These are phyloP conservation scores for Ariopsis seemanni DNA, from an alignment of 2,113 vertebrate genomes.

Conservation along the genomic window DNA sequence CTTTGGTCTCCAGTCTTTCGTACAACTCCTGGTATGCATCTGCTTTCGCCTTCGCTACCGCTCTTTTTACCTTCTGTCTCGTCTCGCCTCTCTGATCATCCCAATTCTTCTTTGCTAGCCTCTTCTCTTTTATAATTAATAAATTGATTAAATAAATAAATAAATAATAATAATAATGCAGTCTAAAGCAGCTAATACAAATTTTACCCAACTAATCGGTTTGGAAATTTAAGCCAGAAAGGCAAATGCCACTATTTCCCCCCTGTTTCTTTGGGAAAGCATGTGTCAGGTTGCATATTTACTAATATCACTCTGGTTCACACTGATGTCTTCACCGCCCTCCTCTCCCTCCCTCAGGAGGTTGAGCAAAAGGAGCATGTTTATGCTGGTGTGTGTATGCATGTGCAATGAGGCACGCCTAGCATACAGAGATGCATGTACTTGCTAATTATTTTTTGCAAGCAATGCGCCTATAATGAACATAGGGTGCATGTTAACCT, in stretches of 20 bases:
- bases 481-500: background rate
- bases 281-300: slow-evolving; percentile 81
- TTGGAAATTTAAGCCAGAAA: slow-evolving; percentile 64
- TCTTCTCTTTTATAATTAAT: too few relatives aligned
- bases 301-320: slow-evolving; percentile 46
- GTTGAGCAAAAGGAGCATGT: background rate
- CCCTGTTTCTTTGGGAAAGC: slow-evolving; percentile 84
- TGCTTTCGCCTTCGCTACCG: too few relatives aligned
- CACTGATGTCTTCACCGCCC: background rate
- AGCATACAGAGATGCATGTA: slow-evolving; percentile 13
- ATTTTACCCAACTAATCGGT: background rate
- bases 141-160: too few relatives aligned
- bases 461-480: background rate
- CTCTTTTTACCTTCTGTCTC: too few relatives aligned
- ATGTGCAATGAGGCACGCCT: background rate
- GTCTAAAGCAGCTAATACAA: background rate
- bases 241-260: slow-evolving; percentile 77
- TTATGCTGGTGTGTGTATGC: slow-evolving; percentile 12
- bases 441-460: background rate
- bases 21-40: too few relatives aligned
- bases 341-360: background rate
- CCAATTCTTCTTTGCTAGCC: too few relatives aligned
- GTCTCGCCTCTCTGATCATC: too few relatives aligned
- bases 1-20: too few relatives aligned
- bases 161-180: too few relatives aligned